phyloP scores from a whole-genome alignment of 2,888 invertebrate species.

The Xylota segnis region DNA sequence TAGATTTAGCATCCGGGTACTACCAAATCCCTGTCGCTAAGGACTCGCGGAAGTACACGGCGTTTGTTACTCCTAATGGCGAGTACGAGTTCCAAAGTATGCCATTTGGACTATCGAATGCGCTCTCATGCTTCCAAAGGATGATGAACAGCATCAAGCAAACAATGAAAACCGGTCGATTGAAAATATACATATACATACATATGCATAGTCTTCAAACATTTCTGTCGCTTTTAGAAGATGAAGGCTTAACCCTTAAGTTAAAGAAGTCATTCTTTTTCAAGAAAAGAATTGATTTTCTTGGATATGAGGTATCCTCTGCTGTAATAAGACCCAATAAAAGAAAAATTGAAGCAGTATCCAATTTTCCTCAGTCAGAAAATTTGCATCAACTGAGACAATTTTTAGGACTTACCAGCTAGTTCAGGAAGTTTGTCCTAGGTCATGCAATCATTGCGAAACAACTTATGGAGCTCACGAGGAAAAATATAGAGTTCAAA shows the following conservation, averaged over 20 bases:
- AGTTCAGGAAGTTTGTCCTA: not conserved
- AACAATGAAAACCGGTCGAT: not conserved
- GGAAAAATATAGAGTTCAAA: conserved; percentile 8
- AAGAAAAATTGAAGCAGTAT: too few species aligned
- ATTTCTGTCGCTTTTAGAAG: not conserved
- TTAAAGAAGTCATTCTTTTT: conserved; percentile 20
- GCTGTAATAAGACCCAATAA: too few species aligned
- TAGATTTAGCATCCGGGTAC: too few species aligned
- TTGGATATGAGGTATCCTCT: too few species aligned
- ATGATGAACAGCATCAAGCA: too few species aligned
- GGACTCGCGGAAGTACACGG: too few species aligned
- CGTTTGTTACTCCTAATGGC: not conserved
- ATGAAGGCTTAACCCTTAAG: not conserved
- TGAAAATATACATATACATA: conserved; percentile 4
- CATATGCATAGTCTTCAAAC: not conserved
- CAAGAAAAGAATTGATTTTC: too few species aligned
- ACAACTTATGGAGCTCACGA: conserved; percentile 2
- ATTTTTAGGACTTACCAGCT: conserved; percentile 22
- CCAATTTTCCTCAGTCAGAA: conserved; percentile 16
- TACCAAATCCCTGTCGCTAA: too few species aligned
- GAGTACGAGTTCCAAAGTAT: too few species aligned
- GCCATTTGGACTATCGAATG: too few species aligned
- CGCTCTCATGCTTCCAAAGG: too few species aligned
- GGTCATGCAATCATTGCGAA: conserved; percentile 10
- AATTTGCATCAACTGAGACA: conserved; percentile 23